phyloP scores from a whole-genome alignment of 2,888 invertebrate species.

The Brachyopa scutellaris region DNA sequence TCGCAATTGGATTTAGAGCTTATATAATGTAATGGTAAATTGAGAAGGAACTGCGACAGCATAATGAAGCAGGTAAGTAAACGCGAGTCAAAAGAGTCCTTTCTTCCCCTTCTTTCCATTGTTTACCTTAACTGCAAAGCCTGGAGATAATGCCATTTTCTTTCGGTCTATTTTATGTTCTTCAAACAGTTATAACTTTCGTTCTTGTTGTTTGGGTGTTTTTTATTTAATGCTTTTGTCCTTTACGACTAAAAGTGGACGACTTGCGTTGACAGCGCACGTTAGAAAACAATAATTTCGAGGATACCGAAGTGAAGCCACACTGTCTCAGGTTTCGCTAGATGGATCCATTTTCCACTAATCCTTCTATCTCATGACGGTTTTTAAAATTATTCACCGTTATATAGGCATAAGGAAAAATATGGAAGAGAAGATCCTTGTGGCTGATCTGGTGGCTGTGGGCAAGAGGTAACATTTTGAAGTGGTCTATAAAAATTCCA shows the following conservation, averaged over 20 bases:
- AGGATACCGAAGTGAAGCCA: constrained; percentile 39
- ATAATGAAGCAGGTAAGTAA: constrained; percentile 65
- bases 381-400: constrained; percentile 31
- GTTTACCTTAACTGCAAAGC: constrained; percentile 36
- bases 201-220: neutral
- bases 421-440: constrained; percentile 1
- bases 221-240: neutral
- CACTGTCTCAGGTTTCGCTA: constrained; percentile 25
- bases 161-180: constrained; percentile 18
- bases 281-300: constrained; percentile 55
- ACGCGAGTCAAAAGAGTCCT: constrained; percentile 6
- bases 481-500: constrained; percentile 30
- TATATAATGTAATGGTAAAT: neutral
- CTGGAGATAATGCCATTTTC: constrained; percentile 37
- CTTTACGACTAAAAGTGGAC: constrained; percentile 39
- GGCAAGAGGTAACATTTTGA: neutral
- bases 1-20: constrained; percentile 37
- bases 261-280: neutral
- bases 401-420: neutral
- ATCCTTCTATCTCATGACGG: constrained; percentile 32
- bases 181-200: constrained; percentile 32
- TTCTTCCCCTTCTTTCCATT: constrained; percentile 30
- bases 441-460: constrained; percentile 1
- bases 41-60: constrained; percentile 15
- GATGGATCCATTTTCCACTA: neutral